Conservation (phyloP, 2,113 vertebrate genomes). For the Gymnogyps californianus region DNA sequence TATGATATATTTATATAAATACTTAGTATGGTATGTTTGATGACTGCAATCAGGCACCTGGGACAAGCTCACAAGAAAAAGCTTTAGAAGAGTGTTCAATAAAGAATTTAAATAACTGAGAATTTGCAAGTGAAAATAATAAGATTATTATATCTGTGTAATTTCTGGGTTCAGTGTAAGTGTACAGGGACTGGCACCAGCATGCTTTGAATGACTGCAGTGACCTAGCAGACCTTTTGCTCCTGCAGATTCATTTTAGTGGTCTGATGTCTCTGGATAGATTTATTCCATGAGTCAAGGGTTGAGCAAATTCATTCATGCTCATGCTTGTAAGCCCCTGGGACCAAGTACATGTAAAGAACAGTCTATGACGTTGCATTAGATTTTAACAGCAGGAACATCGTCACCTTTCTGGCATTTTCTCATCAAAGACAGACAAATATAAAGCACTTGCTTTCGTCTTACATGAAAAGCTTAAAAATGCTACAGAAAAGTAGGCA, state of each 20-base stretch:
- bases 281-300: neutral
- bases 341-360: neutral
- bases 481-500: neutral
- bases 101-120: constrained; percentile 28
- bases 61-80: constrained; percentile 36
- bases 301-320: constrained; percentile 27
- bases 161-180: neutral
- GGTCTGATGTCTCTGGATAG: neutral
- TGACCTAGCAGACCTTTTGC: constrained; percentile 29
- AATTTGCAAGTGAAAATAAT: constrained; percentile 17
- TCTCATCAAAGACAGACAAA: neutral
- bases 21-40: constrained; percentile 60
- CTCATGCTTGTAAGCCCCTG: neutral
- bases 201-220: neutral
- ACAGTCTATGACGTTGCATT: neutral
- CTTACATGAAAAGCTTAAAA: neutral
- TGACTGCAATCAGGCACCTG: constrained; percentile 51
- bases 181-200: neutral
- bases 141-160: neutral
- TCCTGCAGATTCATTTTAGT: constrained; percentile 7
- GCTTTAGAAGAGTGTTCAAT: neutral
- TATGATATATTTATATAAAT: constrained; percentile 76
- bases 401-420: neutral
- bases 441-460: neutral
- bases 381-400: constrained; percentile 10